Base-by-base conservation (phyloP, 1,140 invertebrate species). In the Andrena cerasifolii region DNA sequence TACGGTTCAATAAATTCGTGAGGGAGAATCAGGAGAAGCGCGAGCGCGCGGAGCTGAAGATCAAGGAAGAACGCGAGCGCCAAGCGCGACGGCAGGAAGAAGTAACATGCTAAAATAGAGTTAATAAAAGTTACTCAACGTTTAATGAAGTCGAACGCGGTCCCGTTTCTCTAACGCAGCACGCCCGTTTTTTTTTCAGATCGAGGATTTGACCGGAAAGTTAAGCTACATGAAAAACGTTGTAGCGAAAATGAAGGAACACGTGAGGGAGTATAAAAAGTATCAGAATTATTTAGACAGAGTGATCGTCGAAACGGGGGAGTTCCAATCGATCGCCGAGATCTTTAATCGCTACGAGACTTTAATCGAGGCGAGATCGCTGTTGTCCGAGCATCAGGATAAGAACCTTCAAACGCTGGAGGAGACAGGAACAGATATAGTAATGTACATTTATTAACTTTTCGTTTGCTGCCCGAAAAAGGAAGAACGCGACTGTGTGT, bases 341-440 rank as follows among this genome's bases (percentile, higher is more conserved):
- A 94, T 95, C 21, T 92, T 95, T 28, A 94, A 94, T 84, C 91
- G 93, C 65, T 94, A 94, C 68, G 94, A 94, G 87, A 93, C 93
- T 16, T 87, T 94, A 36, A 67, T 87, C 3, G 91, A 90, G 45
- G 88, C 90, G 0, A 88, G 88, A 72, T 77, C 67, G 59, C 67
- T 85, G 8, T 76, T 93, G 6, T 80, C 87, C 1, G 84, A 86
- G n/a, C 85, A 83, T 62, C 87, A 92, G 28, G 84, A 90, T 33
- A 74, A 84, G 26, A 89, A 88, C 77, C 78, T 93, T 10, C 76
- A 86, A 31, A 63, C 76, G 3, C 61, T 93, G 5, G 91, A 91
- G 54, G 61, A 73, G 0, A 86, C 81, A n/a, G 84, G 85, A 31
- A 43, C 75, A 26, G 82, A 90, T 79, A 89, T 92, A 87, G 89